phyloP scores from a whole-genome alignment of 2,113 vertebrate genomes.

The Heloderma charlesbogerti region DNA sequence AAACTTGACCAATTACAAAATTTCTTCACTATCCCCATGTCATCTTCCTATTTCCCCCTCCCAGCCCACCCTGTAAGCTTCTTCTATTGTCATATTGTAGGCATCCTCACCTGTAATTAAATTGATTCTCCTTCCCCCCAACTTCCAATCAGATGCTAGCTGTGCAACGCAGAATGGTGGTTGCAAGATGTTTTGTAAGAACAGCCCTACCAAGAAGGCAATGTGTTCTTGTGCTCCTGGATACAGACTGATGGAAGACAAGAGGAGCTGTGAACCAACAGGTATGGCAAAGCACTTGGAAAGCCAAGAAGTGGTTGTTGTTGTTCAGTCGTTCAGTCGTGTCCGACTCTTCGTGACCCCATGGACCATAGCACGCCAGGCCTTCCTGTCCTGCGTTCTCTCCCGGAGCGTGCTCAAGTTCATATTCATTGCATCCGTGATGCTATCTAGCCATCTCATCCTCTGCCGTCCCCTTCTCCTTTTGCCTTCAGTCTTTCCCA shows the following conservation, averaged over 20 bases:
- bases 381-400: too few relatives aligned
- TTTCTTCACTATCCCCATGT: background rate
- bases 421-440: too few relatives aligned
- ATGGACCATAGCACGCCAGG: too few relatives aligned
- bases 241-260: background rate
- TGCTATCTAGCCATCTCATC: too few relatives aligned
- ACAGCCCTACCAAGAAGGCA: background rate
- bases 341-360: too few relatives aligned
- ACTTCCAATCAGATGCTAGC: conserved; percentile 1
- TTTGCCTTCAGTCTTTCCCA: too few relatives aligned
- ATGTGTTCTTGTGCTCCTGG: background rate
- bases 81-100: background rate
- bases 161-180: conserved; percentile 7
- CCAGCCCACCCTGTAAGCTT: background rate
- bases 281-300: background rate
- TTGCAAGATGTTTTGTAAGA: conserved; percentile 7
- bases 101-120: background rate
- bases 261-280: background rate
- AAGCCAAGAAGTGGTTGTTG: too few relatives aligned
- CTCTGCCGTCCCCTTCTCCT: too few relatives aligned
- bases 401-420: too few relatives aligned
- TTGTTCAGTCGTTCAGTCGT: too few relatives aligned
- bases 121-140: too few relatives aligned
- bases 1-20: background rate
- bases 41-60: background rate